phyloP scores from a whole-genome alignment of 1,140 invertebrate genomes.

The Radopholus similis region DNA sequence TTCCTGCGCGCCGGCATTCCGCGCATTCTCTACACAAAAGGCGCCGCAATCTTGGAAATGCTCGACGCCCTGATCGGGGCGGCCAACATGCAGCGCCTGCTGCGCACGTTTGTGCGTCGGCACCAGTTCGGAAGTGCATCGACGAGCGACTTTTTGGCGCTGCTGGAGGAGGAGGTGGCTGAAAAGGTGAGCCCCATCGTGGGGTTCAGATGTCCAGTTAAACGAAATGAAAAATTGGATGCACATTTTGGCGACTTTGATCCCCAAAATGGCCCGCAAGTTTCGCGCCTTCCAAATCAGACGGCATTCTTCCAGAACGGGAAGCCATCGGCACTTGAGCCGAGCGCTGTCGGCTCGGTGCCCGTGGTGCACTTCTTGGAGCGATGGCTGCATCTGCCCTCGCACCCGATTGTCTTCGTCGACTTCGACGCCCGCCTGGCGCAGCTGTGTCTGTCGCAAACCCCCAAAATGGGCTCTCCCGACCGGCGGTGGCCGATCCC shows the following conservation, averaged over 20 bases:
- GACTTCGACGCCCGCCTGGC: slow-evolving; percentile 20
- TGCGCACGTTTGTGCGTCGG: slow-evolving; percentile 26
- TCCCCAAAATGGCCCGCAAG: slow-evolving; percentile 10
- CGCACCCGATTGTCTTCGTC: slow-evolving; percentile 38
- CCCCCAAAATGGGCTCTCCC: slow-evolving; percentile 26
- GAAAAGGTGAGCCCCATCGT: not conserved
- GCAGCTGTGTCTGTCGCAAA: slow-evolving; percentile 32
- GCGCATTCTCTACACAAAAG: slow-evolving; percentile 31
- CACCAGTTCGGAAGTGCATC: slow-evolving; percentile 27
- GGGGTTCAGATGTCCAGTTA: not conserved
- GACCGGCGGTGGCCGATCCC: slow-evolving; percentile 31
- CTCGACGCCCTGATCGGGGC: slow-evolving; percentile 33
- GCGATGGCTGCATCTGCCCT: slow-evolving; percentile 15
- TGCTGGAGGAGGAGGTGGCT: slow-evolving; percentile 24
- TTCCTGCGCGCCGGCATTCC: slow-evolving; percentile 6
- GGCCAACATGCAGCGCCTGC: slow-evolving; percentile 23
- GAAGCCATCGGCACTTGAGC: not conserved
- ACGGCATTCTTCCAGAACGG: slow-evolving; percentile 2
- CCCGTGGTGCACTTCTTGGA: not conserved
- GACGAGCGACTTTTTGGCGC: slow-evolving; percentile 31
- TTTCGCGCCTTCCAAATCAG: slow-evolving; percentile 26
- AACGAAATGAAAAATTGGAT: not conserved
- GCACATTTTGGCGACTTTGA: not conserved
- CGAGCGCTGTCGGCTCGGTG: not conserved
- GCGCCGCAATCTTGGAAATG: slow-evolving; percentile 36